Percentiles rank a stretch among this genome's conserved stretches.
These are phyloP conservation scores for Chionomys nivalis DNA, from an alignment of 2,113 vertebrate genomes.

Conservation along the genomic window DNA sequence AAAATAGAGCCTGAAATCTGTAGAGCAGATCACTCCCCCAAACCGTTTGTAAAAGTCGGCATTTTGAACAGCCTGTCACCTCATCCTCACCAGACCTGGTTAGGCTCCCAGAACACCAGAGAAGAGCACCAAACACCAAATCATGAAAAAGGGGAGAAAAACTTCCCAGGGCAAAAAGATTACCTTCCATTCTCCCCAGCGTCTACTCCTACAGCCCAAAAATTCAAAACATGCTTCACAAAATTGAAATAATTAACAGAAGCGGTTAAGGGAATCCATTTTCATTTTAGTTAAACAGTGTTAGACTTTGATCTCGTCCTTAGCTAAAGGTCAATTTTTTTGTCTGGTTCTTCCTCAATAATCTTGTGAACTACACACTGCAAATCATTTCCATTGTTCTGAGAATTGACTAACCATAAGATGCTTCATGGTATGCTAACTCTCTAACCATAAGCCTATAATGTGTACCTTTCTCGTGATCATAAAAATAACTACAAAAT, in stretches of 20 bases:
- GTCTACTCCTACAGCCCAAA: not conserved
- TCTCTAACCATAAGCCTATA: not conserved
- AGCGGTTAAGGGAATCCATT: not conserved
- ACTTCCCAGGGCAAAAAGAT: constrained; percentile 27
- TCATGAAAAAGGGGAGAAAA: constrained; percentile 48
- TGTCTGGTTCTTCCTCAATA: not conserved
- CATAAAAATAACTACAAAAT: not conserved
- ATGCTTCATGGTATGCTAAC: not conserved
- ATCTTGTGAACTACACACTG: not conserved
- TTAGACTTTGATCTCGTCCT: not conserved
- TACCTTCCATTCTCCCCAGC: constrained; percentile 44
- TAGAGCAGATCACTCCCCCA: not conserved
- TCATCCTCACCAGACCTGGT: constrained; percentile 50
- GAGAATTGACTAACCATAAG: not conserved
- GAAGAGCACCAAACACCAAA: constrained; percentile 62
- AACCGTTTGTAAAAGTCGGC: constrained; percentile 65
- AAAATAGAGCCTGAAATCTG: not conserved
- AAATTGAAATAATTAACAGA: constrained; percentile 70
- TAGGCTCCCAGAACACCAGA: constrained; percentile 39
- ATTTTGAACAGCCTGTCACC: not conserved
- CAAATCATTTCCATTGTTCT: not conserved
- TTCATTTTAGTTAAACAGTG: not conserved
- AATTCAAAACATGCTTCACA: constrained; percentile 28
- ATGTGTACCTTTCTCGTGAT: not conserved
- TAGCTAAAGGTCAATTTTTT: not conserved